These are phyloP conservation scores for Mungos mungo DNA, from an alignment of 2,113 vertebrate species.

Conservation along the genomic window DNA sequence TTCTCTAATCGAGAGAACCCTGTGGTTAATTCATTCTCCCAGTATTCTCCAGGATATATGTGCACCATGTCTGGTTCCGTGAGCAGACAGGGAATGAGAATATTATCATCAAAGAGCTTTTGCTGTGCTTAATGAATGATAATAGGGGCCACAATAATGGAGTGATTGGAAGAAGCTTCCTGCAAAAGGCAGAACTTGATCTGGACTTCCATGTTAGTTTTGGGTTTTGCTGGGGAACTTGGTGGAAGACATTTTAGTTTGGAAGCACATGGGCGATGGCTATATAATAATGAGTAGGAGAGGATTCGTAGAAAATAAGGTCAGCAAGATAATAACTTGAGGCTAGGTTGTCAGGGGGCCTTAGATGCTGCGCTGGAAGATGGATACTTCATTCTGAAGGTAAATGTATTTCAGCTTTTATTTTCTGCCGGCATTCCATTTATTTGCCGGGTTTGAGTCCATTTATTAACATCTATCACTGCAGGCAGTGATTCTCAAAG, in stretches of 20 bases:
- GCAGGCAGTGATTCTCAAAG: neutral
- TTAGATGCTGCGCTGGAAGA: neutral
- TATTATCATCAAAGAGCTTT: neutral
- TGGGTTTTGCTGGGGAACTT: neutral
- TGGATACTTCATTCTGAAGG: neutral
- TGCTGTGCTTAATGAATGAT: neutral
- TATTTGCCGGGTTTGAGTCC: neutral
- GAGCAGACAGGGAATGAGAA: neutral
- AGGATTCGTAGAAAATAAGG: slow-evolving; percentile 9
- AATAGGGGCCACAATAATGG: neutral
- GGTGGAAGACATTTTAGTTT: slow-evolving; percentile 26
- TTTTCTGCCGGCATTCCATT: neutral
- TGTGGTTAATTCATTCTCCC: neutral
- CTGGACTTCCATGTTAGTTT: neutral
- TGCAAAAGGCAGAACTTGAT: neutral
- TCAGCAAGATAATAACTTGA: neutral
- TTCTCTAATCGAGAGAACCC: neutral
- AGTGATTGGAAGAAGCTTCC: neutral
- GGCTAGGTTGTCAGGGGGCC: neutral
- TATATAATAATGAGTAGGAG: neutral
- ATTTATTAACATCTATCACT: neutral
- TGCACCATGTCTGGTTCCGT: neutral
- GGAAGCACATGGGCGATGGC: neutral
- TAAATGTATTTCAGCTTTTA: slow-evolving; percentile 11
- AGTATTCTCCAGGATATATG: fast-evolving